phyloP scores from a whole-genome alignment of 1,140 invertebrate genomes.

The Panonychus citri region DNA sequence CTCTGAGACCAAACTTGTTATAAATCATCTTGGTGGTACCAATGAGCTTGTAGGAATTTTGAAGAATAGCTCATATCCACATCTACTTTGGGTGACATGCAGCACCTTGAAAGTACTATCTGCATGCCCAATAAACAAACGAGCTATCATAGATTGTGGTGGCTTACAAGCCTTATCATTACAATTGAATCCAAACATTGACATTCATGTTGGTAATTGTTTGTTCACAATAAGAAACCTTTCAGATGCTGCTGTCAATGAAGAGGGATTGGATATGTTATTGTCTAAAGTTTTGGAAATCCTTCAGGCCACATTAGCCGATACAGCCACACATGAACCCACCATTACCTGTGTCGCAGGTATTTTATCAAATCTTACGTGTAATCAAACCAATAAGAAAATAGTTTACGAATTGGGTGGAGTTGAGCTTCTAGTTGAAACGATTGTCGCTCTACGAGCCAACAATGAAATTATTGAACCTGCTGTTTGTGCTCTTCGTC shows the following conservation, averaged over 20 bases:
- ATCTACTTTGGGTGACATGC: constrained; percentile 91
- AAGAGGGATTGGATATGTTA: constrained; percentile 2
- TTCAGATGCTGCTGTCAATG: constrained; percentile 82
- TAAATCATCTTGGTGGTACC: constrained; percentile 76
- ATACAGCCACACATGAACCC: constrained; percentile 53
- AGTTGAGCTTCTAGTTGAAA: constrained; percentile 70
- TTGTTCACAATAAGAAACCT: constrained; percentile 92
- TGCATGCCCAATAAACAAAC: constrained; percentile 92
- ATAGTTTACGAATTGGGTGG: constrained; percentile 82
- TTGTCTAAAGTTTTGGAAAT: no score
- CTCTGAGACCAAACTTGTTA: constrained; percentile 86
- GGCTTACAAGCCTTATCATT: constrained; percentile 93
- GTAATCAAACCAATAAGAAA: constrained; percentile 92
- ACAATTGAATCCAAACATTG: constrained; percentile 61
- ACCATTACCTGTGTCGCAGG: constrained; percentile 94
- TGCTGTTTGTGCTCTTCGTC: constrained; percentile 81
- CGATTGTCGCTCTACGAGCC: constrained; percentile 58
- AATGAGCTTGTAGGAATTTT: constrained; percentile 90
- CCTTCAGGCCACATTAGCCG: constrained; percentile 38
- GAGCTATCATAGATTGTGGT: constrained; percentile 84
- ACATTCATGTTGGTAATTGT: constrained; percentile 83
- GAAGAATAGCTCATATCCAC: constrained; percentile 93
- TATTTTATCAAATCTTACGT: constrained; percentile 92
- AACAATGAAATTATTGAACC: constrained; percentile 96
- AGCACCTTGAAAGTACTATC: constrained; percentile 66